Percentiles rank a stretch among this genome's conserved stretches.
Evolutionary conservation across 1,140 invertebrate species (phyloP).

Genomic region (Nasonia vitripennis): DNA sequence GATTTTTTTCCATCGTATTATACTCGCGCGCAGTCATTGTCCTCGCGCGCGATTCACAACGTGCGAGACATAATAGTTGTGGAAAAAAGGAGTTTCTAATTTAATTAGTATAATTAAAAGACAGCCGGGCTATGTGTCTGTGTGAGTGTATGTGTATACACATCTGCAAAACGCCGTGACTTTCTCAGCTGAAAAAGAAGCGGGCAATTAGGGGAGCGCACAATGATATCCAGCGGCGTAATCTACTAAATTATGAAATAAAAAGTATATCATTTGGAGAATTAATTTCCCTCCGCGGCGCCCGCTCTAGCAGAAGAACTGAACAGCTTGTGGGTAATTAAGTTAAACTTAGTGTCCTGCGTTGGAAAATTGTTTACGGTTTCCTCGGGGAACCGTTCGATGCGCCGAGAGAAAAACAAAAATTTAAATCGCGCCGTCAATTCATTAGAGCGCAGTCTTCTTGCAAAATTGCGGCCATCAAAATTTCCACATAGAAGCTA

Average conservation of each 20-base stretch:
- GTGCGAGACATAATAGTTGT: background rate
- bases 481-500: background rate
- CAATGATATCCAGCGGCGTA: background rate
- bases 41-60: background rate
- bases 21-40: background rate
- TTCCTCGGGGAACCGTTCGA: background rate
- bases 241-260: background rate
- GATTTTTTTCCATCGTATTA: background rate
- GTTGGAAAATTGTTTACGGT: background rate
- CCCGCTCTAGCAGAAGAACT: background rate
- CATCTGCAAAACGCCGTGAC: background rate
- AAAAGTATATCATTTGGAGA: background rate
- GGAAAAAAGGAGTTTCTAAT: conserved; percentile 17
- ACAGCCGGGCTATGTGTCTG: background rate
- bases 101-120: conserved; percentile 40
- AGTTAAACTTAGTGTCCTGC: background rate
- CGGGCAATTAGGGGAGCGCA: background rate
- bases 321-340: background rate
- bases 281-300: background rate
- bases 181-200: conserved; percentile 7
- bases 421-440: background rate
- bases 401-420: background rate
- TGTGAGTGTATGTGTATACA: background rate
- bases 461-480: background rate
- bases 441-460: background rate